Base-by-base conservation (phyloP, 2,113 vertebrate species). In the Cebidichthys violaceus region DNA sequence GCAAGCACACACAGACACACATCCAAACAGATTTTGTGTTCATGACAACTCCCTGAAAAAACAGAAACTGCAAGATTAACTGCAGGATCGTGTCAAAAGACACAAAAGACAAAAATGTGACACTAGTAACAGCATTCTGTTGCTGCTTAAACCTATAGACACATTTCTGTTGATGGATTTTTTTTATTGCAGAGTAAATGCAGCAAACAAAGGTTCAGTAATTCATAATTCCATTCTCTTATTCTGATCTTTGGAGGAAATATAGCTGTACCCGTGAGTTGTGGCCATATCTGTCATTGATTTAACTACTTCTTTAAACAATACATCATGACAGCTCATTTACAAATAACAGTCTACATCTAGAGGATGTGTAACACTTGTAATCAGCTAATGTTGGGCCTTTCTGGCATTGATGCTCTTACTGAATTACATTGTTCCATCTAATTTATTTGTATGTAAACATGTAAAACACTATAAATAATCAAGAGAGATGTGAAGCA, bases 1-100 rank as follows among this genome's bases (percentile, higher is more conserved):
- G 68, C 81, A 67, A 67, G 83, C 83, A 71, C 57, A 76, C 79
- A 62, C 61, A 86, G 70, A 87, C 83, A 77, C 41, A 65, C 79
- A 81, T 85, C 82, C 85, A 86, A 73, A 86, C 82, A 47, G 61
- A 88, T 81, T 79, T 61, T 8, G 29, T 81, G 65, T 75, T 82
- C 64, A 59, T 79, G 60, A 83, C 87, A 81, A 87, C 75, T 81
- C 70, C 50, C 37, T 54, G 71, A 71, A 70, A 82, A 70, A 55
- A 82, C 27, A 75, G 20, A 52, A 68, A 77, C 31, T 45, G 50
- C 15, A 27, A 37, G 50, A 78, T 54, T 62, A 67, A 82, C 68
- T 68, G 64, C 52, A 41, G 47, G 55, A 75, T 76, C 2, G 29
- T 50, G 59, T 65, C 77, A 24, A 22, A 52, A 22, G 18, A 50